These are phyloP conservation scores for Pinna nobilis DNA, from an alignment of 1,140 invertebrate genomes.

Conservation along the genomic window DNA sequence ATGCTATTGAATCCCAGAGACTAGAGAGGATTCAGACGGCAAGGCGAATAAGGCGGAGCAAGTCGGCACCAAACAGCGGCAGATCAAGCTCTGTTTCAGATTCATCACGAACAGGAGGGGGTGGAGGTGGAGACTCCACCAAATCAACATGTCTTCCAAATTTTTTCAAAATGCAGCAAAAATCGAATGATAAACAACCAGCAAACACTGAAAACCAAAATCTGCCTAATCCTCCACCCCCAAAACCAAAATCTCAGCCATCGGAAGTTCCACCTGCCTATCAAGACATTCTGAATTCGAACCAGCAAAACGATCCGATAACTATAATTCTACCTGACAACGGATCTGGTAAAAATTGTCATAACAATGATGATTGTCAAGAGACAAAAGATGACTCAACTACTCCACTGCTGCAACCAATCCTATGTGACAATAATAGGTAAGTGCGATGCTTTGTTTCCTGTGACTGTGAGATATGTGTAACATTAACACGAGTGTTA, in stretches of 20 bases:
- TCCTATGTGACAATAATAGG: no score
- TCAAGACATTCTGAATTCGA: conserved; percentile 22
- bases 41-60: conserved; percentile 62
- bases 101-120: conserved; percentile 40
- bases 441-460: no score
- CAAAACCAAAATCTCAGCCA: conserved; percentile 15
- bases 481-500: no score
- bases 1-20: conserved; percentile 64
- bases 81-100: conserved; percentile 46
- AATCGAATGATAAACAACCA: conserved; percentile 56
- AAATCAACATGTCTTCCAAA: conserved; percentile 68
- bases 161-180: conserved; percentile 64
- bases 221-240: conserved; percentile 26
- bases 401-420: conserved; percentile 54
- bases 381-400: conserved; percentile 59
- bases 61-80: conserved; percentile 58
- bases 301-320: not conserved
- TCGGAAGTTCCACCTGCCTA: conserved; percentile 50
- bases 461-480: no score
- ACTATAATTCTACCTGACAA: conserved; percentile 9
- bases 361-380: conserved; percentile 48
- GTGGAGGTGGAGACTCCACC: conserved; percentile 42
- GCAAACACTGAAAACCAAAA: conserved; percentile 43
- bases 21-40: conserved; percentile 65
- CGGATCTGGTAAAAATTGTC: conserved; percentile 23